Conservation (phyloP, 2,113 vertebrate genomes). For the Cebus imitator region DNA sequence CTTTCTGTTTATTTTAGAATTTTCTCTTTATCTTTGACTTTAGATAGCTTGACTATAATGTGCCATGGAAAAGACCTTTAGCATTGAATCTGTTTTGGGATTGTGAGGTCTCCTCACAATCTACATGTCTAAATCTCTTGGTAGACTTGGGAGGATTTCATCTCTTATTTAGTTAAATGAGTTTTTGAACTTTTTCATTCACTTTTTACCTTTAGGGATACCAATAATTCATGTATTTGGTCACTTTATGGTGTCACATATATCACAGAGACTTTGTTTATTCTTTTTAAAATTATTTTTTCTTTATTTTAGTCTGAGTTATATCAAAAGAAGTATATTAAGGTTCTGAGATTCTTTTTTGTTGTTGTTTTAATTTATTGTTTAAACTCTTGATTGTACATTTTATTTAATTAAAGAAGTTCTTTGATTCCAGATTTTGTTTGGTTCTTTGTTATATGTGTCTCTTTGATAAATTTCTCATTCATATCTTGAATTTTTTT, state of each 20-base stretch:
- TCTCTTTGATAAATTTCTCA: background rate
- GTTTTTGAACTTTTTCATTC: too few relatives aligned
- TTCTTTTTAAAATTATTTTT: too few relatives aligned
- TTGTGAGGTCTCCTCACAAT: background rate
- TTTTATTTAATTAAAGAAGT: background rate
- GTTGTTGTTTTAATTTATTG: background rate
- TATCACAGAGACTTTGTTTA: too few relatives aligned
- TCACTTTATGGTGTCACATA: too few relatives aligned
- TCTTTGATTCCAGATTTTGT: background rate
- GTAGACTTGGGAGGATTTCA: background rate
- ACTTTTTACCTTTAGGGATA: too few relatives aligned
- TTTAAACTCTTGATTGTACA: background rate
- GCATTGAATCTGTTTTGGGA: background rate
- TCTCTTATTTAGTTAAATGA: background rate
- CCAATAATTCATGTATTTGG: too few relatives aligned
- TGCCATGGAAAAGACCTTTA: background rate
- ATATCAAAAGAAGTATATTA: background rate
- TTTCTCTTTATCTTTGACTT: background rate
- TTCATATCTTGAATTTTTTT: background rate
- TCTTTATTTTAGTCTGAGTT: background rate
- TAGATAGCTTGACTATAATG: background rate
- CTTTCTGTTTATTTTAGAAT: background rate
- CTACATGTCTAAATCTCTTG: background rate
- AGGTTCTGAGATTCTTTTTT: background rate
- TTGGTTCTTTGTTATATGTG: background rate